Conservation (phyloP, 2,888 invertebrate genomes). For the Allolobophora icterica region DNA sequence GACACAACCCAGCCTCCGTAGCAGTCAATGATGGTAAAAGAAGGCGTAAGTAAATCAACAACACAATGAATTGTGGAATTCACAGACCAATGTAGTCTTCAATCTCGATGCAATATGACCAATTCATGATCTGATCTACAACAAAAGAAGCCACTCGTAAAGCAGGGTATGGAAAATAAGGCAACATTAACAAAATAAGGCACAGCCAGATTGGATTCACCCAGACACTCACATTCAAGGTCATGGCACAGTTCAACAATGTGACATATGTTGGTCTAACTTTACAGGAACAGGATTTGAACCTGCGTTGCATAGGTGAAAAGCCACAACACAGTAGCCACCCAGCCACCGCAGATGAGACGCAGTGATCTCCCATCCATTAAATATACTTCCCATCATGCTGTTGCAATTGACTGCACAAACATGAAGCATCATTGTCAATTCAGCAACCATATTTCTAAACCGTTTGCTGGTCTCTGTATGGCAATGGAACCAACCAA, state of each 20-base stretch:
- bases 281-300: too few species aligned
- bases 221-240: neutral
- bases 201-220: neutral
- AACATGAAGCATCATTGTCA: too few species aligned
- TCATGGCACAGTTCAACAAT: constrained; percentile 4
- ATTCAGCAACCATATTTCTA: too few species aligned
- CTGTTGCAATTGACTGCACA: too few species aligned
- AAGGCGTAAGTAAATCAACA: neutral
- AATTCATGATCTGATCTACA: neutral
- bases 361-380: too few species aligned
- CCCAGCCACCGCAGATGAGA: too few species aligned
- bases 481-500: too few species aligned
- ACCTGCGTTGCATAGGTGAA: too few species aligned
- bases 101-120: neutral
- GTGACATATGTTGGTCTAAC: neutral
- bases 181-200: neutral
- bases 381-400: too few species aligned
- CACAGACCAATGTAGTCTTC: neutral
- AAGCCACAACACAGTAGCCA: too few species aligned
- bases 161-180: neutral
- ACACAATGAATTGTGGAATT: neutral
- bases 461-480: too few species aligned
- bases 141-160: neutral
- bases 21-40: neutral
- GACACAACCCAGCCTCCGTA: neutral